A percentile compares a stretch with the other conserved stretches of the same genome.
phyloP scores from a whole-genome alignment of 2,797 vertebrate species.

The Spea hammondii region DNA sequence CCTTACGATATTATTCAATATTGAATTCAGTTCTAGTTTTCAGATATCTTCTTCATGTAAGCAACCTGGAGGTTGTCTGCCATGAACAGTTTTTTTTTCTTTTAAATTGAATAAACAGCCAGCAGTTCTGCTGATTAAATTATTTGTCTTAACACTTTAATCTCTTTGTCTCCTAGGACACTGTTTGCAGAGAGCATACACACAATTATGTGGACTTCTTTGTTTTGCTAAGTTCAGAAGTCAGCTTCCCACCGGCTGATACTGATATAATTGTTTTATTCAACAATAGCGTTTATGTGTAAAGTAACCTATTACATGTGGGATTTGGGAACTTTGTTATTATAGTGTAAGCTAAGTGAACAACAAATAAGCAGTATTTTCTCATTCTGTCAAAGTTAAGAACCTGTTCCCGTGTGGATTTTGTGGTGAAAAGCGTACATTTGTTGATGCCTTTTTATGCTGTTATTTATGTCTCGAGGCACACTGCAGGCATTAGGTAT shows the following conservation, averaged over 20 bases:
- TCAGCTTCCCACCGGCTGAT: not conserved
- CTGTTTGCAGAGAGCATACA: slow-evolving; percentile 7
- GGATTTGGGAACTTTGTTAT: not conserved
- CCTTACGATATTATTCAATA: not conserved
- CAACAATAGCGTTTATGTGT: slow-evolving; percentile 29
- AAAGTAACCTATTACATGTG: slow-evolving; percentile 18
- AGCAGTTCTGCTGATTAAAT: slow-evolving; percentile 9
- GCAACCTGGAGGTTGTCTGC: not conserved
- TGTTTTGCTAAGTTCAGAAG: slow-evolving; percentile 25
- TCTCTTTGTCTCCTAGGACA: slow-evolving; percentile 4
- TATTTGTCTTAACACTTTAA: slow-evolving; percentile 15
- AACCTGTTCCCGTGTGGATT: not conserved
- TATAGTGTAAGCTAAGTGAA: not conserved
- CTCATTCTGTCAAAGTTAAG: slow-evolving; percentile 5
- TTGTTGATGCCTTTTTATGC: not conserved
- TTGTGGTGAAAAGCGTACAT: not conserved
- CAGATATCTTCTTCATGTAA: slow-evolving; percentile 4
- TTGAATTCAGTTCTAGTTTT: slow-evolving; percentile 6
- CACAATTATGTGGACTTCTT: slow-evolving; percentile 20
- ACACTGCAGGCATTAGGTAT: no score
- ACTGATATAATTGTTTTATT: slow-evolving; percentile 27
- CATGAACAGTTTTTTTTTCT: not conserved
- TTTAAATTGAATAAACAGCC: not conserved
- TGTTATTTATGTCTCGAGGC: not conserved
- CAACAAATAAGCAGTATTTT: not conserved